Conservation (phyloP, 2,888 invertebrate genomes). For the Azorinus chamasolen region DNA sequence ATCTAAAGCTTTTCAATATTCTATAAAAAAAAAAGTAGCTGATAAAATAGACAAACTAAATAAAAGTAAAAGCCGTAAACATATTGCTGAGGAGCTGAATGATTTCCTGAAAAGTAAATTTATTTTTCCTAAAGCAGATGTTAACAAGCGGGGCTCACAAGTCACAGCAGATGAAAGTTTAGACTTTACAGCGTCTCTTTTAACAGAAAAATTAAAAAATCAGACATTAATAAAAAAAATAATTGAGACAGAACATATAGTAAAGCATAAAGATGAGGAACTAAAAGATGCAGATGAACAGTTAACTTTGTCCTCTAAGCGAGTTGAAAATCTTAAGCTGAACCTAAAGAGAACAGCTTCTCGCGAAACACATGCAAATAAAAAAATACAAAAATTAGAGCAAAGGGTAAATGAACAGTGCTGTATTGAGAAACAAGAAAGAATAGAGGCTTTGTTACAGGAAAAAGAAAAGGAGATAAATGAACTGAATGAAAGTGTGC, state of each 20-base stretch:
- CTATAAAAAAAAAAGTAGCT: slow-evolving; percentile 1
- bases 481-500: slow-evolving; percentile 21
- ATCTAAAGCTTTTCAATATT: not conserved
- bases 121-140: slow-evolving; percentile 17
- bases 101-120: slow-evolving; percentile 5
- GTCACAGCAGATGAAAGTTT: slow-evolving; percentile 6
- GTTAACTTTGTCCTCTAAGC: not conserved
- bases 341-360: slow-evolving; percentile 22
- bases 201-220: slow-evolving; percentile 22
- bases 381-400: slow-evolving; percentile 28
- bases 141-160: slow-evolving; percentile 20
- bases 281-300: not conserved
- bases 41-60: slow-evolving; percentile 10
- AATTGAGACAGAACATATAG: slow-evolving; percentile 5
- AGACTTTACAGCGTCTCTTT: slow-evolving; percentile 7
- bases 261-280: too few relatives aligned
- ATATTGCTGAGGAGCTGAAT: slow-evolving; percentile 7
- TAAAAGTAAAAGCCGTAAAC: slow-evolving; percentile 4
- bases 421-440: slow-evolving; percentile 2
- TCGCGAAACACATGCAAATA: slow-evolving; percentile 15
- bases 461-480: slow-evolving; percentile 12
- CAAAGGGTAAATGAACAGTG: slow-evolving; percentile 14
- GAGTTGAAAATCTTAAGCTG: slow-evolving; percentile 9
- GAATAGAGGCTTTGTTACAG: slow-evolving; percentile 4
- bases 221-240: slow-evolving; percentile 26